Evolutionary conservation across 2,888 invertebrate species (phyloP).

Genomic region (Anorthoa munda): DNA sequence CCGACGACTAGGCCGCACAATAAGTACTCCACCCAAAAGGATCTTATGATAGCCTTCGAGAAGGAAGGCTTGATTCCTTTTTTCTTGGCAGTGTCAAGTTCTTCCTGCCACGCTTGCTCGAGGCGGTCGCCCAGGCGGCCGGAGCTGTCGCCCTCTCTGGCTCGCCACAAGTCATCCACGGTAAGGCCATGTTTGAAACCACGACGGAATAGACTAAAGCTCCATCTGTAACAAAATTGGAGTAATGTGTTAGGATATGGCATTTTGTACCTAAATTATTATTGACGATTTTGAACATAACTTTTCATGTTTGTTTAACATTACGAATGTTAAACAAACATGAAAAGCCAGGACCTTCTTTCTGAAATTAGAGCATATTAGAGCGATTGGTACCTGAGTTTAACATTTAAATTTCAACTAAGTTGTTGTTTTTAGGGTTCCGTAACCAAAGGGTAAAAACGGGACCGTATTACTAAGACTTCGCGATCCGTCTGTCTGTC

Average conservation of each 20-base stretch:
- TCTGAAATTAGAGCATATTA: not conserved
- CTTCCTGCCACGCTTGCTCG: conserved; percentile 92
- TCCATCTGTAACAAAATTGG: conserved; percentile 90
- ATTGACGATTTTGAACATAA: not conserved
- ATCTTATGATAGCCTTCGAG: conserved; percentile 90
- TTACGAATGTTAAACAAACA: not conserved
- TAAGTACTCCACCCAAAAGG: conserved; percentile 92
- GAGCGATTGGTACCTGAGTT: not conserved
- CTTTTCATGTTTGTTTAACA: too few species aligned
- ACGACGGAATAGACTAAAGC: conserved; percentile 92
- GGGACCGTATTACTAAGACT: too few species aligned
- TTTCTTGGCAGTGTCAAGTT: conserved; percentile 87
- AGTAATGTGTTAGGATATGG: not conserved
- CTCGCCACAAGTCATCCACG: conserved; percentile 92
- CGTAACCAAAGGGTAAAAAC: too few species aligned
- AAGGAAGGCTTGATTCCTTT: conserved; percentile 91
- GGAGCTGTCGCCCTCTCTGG: conserved; percentile 92
- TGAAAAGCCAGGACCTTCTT: not conserved
- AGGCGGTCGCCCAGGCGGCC: conserved; percentile 92
- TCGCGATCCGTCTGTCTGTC: too few species aligned
- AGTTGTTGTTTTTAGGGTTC: not conserved
- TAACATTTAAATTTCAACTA: not conserved
- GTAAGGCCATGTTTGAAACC: conserved; percentile 92
- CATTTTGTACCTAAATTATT: not conserved
- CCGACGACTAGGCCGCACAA: conserved; percentile 91